Percentiles rank a stretch among this genome's conserved stretches.
Evolutionary conservation across 2,888 invertebrate genomes (phyloP).

Genomic region (Drosophila ustulata): DNA sequence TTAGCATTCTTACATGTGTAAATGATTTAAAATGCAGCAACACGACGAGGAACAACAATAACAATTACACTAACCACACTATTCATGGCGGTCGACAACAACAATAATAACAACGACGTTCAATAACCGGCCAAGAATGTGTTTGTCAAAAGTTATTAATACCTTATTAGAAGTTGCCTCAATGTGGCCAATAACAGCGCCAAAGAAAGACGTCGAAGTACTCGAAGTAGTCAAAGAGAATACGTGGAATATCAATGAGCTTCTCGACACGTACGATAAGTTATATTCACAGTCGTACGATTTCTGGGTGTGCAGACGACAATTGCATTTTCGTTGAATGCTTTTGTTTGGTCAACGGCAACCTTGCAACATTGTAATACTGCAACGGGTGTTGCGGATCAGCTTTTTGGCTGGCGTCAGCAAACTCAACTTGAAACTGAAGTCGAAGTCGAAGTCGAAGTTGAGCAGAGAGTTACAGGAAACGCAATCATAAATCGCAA

Average conservation of each 20-base stretch:
- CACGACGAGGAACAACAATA: conserved; percentile 46
- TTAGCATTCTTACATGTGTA: conserved; percentile 13
- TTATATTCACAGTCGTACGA: conserved; percentile 6
- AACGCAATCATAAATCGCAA: conserved; percentile 72
- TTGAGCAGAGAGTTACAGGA: conserved; percentile 50
- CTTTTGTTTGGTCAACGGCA: conserved; percentile 45
- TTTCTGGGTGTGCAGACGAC: conserved; percentile 44
- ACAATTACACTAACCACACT: conserved; percentile 4
- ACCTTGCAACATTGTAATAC: conserved; percentile 26
- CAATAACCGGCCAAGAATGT: conserved; percentile 60
- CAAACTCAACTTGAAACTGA: not conserved
- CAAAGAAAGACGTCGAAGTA: conserved; percentile 19
- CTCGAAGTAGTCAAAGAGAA: not conserved
- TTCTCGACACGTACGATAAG: conserved; percentile 1
- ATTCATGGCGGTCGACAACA: not conserved
- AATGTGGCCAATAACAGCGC: conserved; percentile 43
- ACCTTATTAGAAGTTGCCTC: conserved; percentile 74
- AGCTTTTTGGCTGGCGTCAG: conserved; percentile 37
- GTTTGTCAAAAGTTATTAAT: conserved; percentile 74
- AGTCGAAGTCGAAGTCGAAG: not conserved
- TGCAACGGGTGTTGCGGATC: conserved; percentile 41
- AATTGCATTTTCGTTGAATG: conserved; percentile 68
- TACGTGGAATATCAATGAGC: conserved; percentile 73
- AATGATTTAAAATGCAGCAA: conserved; percentile 64
- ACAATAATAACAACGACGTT: conserved; percentile 27